Evolutionary conservation across 2,888 invertebrate species (phyloP).

Genomic region (Drosophila gaucha): DNA sequence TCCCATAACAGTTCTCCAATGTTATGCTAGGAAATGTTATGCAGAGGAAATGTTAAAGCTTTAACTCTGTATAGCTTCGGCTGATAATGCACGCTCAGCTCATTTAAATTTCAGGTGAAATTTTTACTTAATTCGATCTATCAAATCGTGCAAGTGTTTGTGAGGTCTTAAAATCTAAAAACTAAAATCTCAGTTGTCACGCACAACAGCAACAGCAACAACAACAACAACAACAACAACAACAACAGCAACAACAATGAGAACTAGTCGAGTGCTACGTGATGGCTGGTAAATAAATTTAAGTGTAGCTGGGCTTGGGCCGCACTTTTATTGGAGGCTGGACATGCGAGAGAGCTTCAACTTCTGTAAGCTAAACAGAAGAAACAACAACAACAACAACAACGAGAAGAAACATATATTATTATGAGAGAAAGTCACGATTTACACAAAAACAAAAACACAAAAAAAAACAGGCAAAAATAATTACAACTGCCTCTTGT

Average conservation of each 20-base stretch:
- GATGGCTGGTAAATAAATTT: slow-evolving; percentile 30
- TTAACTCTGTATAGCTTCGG: too few species aligned
- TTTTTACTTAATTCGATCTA: slow-evolving; percentile 11
- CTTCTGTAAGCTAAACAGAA: slow-evolving; percentile 7
- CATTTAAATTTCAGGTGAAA: slow-evolving; percentile 34
- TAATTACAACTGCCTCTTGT: slow-evolving; percentile 53
- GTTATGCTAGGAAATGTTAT: background rate
- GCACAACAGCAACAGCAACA: slow-evolving; percentile 42
- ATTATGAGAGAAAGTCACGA: slow-evolving; percentile 62
- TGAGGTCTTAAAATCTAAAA: slow-evolving; percentile 30
- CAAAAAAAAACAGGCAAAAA: slow-evolving; percentile 49
- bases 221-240: slow-evolving; percentile 11
- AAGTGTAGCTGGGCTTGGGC: slow-evolving; percentile 23
- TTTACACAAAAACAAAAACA: slow-evolving; percentile 37
- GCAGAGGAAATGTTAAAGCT: too few species aligned
- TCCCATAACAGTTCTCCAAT: background rate
- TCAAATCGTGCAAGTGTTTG: slow-evolving; percentile 13
- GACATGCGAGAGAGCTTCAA: slow-evolving; percentile 30
- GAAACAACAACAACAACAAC: slow-evolving; percentile 20
- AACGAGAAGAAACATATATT: slow-evolving; percentile 41
- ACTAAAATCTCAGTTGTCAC: slow-evolving; percentile 57
- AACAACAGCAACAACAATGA: slow-evolving; percentile 17
- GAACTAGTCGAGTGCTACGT: slow-evolving; percentile 56
- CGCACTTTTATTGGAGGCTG: slow-evolving; percentile 49
- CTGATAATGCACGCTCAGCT: background rate